Evolutionary conservation across 2,888 invertebrate species (phyloP).

Genomic region (Lasioglossum vierecki): DNA sequence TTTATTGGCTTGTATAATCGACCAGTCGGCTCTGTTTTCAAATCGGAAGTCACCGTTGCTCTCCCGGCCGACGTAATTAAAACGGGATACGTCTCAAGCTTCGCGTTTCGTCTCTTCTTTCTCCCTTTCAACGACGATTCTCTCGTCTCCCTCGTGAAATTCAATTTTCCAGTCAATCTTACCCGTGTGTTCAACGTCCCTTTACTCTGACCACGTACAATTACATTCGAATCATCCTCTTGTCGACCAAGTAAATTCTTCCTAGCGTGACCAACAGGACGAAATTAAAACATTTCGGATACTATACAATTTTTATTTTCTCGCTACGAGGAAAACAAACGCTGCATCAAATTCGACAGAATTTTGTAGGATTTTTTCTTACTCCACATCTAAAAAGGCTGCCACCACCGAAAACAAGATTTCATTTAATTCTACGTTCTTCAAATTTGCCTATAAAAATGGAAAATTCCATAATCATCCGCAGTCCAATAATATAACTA

Average conservation of each 20-base stretch:
- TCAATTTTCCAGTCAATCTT: slow-evolving; percentile 32
- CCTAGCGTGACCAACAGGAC: neutral
- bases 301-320: too few species aligned
- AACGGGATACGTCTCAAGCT: slow-evolving; percentile 45
- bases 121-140: neutral
- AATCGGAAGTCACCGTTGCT: slow-evolving; percentile 37
- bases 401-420: too few species aligned
- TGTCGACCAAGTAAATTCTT: neutral
- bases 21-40: slow-evolving; percentile 23
- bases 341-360: too few species aligned
- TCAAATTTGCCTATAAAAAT: too few species aligned
- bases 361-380: too few species aligned
- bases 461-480: too few species aligned
- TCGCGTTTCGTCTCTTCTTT: neutral
- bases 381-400: too few species aligned
- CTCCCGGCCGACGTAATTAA: slow-evolving; percentile 54
- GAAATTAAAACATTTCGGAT: neutral
- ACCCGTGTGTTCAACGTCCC: neutral
- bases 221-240: neutral
- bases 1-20: slow-evolving; percentile 51
- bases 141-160: slow-evolving; percentile 1
- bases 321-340: too few species aligned
- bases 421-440: too few species aligned
- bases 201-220: neutral
- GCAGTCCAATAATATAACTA: too few species aligned